Conservation (phyloP, 2,888 invertebrate species). For the Tipula vernalis region DNA sequence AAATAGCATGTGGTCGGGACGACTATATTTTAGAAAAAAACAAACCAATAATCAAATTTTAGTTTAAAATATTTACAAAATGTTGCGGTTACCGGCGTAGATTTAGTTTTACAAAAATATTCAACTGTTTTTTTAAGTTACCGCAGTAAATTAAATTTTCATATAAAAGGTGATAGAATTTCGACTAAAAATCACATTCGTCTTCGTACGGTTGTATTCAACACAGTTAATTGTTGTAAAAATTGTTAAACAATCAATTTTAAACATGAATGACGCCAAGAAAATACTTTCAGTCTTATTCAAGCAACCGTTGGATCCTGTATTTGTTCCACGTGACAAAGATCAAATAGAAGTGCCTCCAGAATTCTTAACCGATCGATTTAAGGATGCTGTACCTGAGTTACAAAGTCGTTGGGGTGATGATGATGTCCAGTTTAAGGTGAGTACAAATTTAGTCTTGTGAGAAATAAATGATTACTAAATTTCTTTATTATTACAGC, state of each 20-base stretch:
- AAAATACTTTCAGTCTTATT: slow-evolving; percentile 20
- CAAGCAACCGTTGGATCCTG: slow-evolving; percentile 31
- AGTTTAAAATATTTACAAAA: background rate
- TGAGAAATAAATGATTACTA: background rate
- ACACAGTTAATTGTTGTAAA: background rate
- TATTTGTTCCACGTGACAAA: slow-evolving; percentile 30
- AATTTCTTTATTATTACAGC: slow-evolving; percentile 16
- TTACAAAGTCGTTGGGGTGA: slow-evolving; percentile 26
- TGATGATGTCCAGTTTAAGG: slow-evolving; percentile 25
- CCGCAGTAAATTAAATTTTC: background rate
- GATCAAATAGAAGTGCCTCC: slow-evolving; percentile 29
- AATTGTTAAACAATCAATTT: background rate
- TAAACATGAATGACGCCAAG: background rate
- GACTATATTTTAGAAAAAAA: background rate
- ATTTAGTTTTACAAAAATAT: background rate
- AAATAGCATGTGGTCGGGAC: background rate
- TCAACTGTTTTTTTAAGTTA: background rate
- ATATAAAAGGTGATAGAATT: background rate
- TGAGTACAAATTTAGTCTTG: slow-evolving; percentile 9
- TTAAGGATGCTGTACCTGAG: slow-evolving; percentile 24
- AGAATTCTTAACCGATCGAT: slow-evolving; percentile 27
- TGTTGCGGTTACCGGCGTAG: background rate
- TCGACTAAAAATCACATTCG: background rate
- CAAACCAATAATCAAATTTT: background rate
- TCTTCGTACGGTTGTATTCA: background rate